Evolutionary conservation across 2,888 invertebrate genomes (phyloP), one percentile per base, ranked within the genome.

Genomic region (Euphydryas editha): DNA sequence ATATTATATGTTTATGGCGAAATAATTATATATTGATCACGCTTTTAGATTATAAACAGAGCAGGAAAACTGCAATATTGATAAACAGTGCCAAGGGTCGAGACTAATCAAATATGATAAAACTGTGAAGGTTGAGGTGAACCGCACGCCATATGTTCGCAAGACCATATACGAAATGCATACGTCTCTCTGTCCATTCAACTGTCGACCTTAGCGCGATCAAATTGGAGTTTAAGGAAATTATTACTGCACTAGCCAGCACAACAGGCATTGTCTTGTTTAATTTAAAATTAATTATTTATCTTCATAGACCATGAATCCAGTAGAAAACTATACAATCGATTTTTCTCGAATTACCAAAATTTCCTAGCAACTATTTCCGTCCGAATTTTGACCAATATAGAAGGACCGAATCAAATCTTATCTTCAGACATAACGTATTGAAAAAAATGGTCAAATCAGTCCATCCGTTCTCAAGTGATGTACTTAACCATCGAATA

Each of bases 121-220:
- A 78, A 74, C 68, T 65, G 65, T 65, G 81, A 87, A 85, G 88
- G 88, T 83, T 84, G 84, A 85, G 90, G 89, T 75, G 64, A 82
- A 73, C 84, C 30, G 70, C 84, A 87, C 49, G 72, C 86, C 89
- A 87, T 87, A 83, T 89, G 90, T 81, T 80, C 73, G 54, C 57
- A 39, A 15, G 54, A 30, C 68, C 68, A 63, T 66, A 58, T 70
- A 65, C 21, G 69, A 54, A 36, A 17, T 24, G 17, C 62, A 62
- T 62, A 59, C 65, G 59, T 66, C 65, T 67, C 20, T 54, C 47
- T 70, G 69, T 65, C 64, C 69, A 62, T 69, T 67, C 67, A 69
- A 69, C 67, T 24, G 62, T 39, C 59, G 64, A 64, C 62, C 67
- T 70, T 65, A 58, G 58, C 58, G 39, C 20, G 51, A 39, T 57